Conservation (phyloP, 2,113 vertebrate species). For the Eublepharis macularius region DNA sequence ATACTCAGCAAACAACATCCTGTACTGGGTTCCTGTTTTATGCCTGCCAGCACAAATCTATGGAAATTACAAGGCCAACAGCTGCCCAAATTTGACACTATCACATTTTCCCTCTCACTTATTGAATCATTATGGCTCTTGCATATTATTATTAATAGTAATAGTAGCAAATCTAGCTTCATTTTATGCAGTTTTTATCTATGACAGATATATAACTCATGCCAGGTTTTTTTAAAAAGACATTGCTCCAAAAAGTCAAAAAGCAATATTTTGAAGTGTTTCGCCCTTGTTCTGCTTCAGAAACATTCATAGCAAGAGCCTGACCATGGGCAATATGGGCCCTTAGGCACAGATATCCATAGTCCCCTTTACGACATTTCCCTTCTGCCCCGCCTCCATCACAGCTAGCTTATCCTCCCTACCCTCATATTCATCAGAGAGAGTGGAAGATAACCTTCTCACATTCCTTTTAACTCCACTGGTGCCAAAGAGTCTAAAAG, state of each 20-base stretch:
- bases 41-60: neutral
- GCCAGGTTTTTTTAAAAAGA: neutral
- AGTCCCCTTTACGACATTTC: too few species aligned
- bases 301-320: neutral
- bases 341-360: too few species aligned
- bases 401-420: too few species aligned
- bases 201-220: neutral
- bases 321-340: too few species aligned
- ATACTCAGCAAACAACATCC: neutral
- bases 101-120: neutral
- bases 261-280: neutral
- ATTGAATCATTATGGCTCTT: neutral
- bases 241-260: neutral
- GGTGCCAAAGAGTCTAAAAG: too few species aligned
- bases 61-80: neutral
- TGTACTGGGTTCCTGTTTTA: neutral
- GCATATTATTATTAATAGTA: neutral
- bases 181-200: neutral
- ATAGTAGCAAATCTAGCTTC: rapidly evolving
- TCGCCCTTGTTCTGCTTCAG: neutral
- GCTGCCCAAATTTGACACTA: neutral
- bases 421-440: too few species aligned
- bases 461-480: too few species aligned
- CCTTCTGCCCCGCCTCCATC: too few species aligned
- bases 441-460: too few species aligned